These are phyloP conservation scores for Glossophaga mutica DNA, from an alignment of 2,797 vertebrate species.

Conservation along the genomic window DNA sequence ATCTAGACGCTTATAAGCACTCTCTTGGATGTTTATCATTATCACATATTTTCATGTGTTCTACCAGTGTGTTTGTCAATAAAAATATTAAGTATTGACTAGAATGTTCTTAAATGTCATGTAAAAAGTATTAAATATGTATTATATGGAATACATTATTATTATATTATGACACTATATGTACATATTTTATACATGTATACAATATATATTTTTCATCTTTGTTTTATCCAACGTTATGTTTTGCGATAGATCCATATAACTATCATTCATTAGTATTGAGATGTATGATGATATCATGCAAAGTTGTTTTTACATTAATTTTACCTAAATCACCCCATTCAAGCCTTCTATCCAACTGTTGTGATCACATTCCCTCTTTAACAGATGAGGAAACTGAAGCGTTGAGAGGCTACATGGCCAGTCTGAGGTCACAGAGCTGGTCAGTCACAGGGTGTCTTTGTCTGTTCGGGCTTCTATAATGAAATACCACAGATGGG, in stretches of 20 bases:
- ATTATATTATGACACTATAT: background rate
- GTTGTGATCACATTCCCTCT: background rate
- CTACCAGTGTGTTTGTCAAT: background rate
- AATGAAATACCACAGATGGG: background rate
- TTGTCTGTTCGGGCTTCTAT: background rate
- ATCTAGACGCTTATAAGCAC: background rate
- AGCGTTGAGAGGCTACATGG: background rate
- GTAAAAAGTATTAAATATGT: background rate
- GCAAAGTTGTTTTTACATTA: background rate
- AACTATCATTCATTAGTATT: background rate
- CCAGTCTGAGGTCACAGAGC: background rate
- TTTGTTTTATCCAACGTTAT: background rate
- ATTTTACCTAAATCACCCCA: background rate
- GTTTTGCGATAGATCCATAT: background rate
- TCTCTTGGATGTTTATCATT: background rate
- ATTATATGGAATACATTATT: background rate
- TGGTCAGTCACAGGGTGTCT: background rate
- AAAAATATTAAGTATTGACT: background rate
- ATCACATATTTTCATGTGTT: background rate
- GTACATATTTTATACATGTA: background rate
- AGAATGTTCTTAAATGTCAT: background rate
- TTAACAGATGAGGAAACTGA: background rate
- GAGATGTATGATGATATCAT: background rate
- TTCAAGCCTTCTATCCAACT: background rate
- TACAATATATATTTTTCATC: background rate